Evolutionary conservation across 2,888 invertebrate species (phyloP), one percentile per base, ranked within the genome.

Genomic region (Venusia cambrica): DNA sequence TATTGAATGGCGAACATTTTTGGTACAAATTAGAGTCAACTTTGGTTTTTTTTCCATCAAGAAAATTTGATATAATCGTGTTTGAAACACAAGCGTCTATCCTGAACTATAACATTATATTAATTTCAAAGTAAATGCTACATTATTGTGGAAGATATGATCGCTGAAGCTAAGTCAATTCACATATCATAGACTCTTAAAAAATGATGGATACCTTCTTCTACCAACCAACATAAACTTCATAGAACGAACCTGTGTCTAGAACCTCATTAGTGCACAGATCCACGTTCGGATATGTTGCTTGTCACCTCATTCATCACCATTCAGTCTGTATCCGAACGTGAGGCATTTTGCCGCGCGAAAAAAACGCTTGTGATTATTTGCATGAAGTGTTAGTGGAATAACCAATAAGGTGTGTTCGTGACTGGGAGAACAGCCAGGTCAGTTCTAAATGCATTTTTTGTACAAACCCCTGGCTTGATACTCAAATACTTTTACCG

Each of bases 291-390:
- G 26, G 41, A 42, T 37, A 37, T 10, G 4, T 11, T 25, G 14
- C n/a, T n/a, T 38, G 38, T 43, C 43, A 43, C 35, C 38, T 26
- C 43, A 34, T 43, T 32, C 31, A 35, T 43, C 38, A 43, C 35
- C 26, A 20, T 12, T 10, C 15, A 9, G 26, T 33, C n/a, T 26
- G 10, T 12, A 20, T 6, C 11, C 6, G 18, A n/a, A 36, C 36
- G 36, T 30, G 26, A 20, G 24, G 27, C 16, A 29, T 38, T 42
- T 32, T 37, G 33, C 28, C 9, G 37, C 32, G 25, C 14, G 24
- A 38, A 43, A 43, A 38, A 43, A 34, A 18, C 25, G 11, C 17
- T 24, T 25, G 12, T 25, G 25, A 37, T 20, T n/a, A 32, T 42
- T 37, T 43, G 38, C 35, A 35, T 38, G 9, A 17, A 13, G 21